Conservation (phyloP, 2,888 invertebrate genomes). For the Patella depressa region DNA sequence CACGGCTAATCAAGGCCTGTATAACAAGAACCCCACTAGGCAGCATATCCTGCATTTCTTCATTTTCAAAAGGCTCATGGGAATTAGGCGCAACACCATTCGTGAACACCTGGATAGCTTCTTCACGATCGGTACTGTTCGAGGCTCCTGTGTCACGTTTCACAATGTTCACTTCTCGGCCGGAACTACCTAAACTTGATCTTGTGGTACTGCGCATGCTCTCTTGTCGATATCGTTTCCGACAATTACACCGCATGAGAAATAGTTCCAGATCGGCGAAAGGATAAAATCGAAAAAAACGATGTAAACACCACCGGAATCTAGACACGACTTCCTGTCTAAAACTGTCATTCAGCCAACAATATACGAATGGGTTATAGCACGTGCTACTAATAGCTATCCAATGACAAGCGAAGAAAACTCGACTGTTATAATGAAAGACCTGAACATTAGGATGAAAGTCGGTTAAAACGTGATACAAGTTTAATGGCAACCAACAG, state of each 20-base stretch:
- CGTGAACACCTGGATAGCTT: not conserved
- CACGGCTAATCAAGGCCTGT: no score
- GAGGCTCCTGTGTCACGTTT: not conserved
- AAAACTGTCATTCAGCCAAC: constrained; percentile 73
- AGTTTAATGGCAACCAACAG: constrained; percentile 73
- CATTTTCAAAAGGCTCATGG: no score
- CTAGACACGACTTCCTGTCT: constrained; percentile 65
- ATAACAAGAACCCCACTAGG: no score
- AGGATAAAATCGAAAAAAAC: constrained; percentile 11
- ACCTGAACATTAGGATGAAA: constrained; percentile 61
- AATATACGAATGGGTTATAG: constrained; percentile 73
- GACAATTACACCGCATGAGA: not conserved
- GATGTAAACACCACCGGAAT: constrained; percentile 57
- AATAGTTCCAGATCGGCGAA: not conserved
- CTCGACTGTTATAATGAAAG: constrained; percentile 68
- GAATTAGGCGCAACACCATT: no score
- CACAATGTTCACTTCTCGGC: not conserved
- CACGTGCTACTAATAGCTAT: constrained; percentile 73
- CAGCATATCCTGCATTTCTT: no score
- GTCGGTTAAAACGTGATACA: constrained; percentile 71
- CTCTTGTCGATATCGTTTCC: not conserved
- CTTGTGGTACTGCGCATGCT: not conserved
- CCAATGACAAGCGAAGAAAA: constrained; percentile 72
- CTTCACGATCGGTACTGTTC: not conserved
- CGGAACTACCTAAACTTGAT: not conserved